These are phyloP conservation scores for Physocephala rufipes DNA, from an alignment of 2,888 invertebrate genomes.

Conservation along the genomic window DNA sequence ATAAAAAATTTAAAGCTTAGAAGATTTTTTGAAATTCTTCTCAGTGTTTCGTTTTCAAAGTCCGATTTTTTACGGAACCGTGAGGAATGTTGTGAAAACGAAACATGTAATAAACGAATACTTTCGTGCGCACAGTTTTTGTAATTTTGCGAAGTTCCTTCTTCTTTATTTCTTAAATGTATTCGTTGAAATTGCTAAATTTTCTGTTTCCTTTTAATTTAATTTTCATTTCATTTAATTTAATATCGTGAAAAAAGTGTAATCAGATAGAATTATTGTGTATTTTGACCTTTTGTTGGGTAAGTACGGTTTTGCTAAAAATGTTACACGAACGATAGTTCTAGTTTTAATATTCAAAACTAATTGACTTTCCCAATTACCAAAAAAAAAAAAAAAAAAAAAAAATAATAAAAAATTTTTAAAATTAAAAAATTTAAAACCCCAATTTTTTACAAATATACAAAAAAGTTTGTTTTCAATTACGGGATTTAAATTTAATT, in stretches of 20 bases:
- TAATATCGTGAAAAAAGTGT: not conserved
- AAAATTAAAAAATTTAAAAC: too few species aligned
- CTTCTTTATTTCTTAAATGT: constrained; percentile 9
- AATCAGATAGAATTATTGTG: constrained; percentile 38
- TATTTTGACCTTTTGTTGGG: constrained; percentile 38
- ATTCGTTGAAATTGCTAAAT: constrained; percentile 41
- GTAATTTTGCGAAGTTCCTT: constrained; percentile 22
- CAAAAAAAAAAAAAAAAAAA: too few species aligned
- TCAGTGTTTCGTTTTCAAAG: constrained; percentile 4
- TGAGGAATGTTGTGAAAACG: not conserved
- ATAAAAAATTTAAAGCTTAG: not conserved
- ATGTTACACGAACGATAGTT: not conserved
- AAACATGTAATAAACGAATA: not conserved
- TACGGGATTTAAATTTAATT: too few species aligned
- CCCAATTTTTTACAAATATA: too few species aligned
- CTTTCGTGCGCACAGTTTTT: constrained; percentile 55
- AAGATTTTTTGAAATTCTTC: not conserved
- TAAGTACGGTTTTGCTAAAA: constrained; percentile 46
- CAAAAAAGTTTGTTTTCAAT: too few species aligned
- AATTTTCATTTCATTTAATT: not conserved
- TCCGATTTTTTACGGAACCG: not conserved
- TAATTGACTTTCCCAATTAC: too few species aligned
- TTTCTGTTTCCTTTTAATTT: constrained; percentile 20
- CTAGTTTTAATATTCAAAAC: too few species aligned
- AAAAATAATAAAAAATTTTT: too few species aligned